These are phyloP conservation scores for Piscicola geometra DNA, from an alignment of 2,888 invertebrate species.

Conservation along the genomic window DNA sequence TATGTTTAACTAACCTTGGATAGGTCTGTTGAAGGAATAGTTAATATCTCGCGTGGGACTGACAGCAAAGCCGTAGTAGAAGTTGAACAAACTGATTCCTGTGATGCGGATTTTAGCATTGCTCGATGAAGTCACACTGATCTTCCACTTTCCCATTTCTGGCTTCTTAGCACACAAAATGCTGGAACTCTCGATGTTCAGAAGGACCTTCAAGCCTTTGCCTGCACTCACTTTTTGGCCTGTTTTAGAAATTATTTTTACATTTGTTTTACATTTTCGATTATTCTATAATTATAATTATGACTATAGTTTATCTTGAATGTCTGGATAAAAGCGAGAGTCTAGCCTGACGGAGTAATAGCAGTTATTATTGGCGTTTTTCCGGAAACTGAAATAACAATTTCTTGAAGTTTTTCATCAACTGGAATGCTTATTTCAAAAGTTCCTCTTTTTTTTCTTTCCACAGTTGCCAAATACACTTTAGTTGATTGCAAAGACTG, in stretches of 20 bases:
- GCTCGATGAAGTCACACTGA: constrained; percentile 58
- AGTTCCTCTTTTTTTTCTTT: constrained; percentile 51
- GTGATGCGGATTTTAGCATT: constrained; percentile 67
- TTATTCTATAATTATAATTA: no score
- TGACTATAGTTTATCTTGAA: no score
- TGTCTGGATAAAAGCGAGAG: background rate
- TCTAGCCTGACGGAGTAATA: constrained; percentile 57
- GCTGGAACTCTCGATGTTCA: constrained; percentile 64
- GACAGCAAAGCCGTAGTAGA: constrained; percentile 67
- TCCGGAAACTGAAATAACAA: constrained; percentile 69
- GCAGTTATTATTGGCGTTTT: constrained; percentile 65
- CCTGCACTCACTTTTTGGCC: constrained; percentile 40
- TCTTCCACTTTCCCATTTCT: constrained; percentile 65
- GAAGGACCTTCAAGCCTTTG: constrained; percentile 51
- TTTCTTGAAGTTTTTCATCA: constrained; percentile 65
- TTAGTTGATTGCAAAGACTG: constrained; percentile 64
- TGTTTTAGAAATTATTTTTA: constrained; percentile 17
- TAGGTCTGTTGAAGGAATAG: constrained; percentile 63
- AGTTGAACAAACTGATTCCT: constrained; percentile 66
- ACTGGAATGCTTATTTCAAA: constrained; percentile 60
- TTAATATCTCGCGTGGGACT: constrained; percentile 58
- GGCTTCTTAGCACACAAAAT: constrained; percentile 66
- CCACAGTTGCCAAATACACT: constrained; percentile 65
- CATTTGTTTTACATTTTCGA: background rate
- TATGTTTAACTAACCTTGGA: constrained; percentile 58